phyloP scores from a whole-genome alignment of 1,140 invertebrate genomes.

The Dendroctonus ponderosae region DNA sequence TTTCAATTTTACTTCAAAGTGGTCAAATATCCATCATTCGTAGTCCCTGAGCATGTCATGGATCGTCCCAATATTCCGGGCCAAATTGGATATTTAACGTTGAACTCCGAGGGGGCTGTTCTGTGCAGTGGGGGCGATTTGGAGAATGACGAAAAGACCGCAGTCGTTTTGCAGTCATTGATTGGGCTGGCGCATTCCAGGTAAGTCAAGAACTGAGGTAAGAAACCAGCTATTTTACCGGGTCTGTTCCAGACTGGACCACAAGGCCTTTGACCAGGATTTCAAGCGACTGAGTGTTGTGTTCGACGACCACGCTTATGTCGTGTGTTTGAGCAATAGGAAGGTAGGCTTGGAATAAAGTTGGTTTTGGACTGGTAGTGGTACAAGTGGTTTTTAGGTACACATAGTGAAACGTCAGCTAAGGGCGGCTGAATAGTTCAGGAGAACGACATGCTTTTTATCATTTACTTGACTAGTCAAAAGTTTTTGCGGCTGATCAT shows the following conservation, averaged over 20 bases:
- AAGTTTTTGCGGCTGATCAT: conserved; percentile 27
- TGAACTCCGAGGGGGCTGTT: conserved; percentile 30
- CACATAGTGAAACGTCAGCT: conserved; percentile 22
- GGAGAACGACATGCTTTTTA: conserved; percentile 21
- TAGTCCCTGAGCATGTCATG: conserved; percentile 18
- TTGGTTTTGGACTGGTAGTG: neutral
- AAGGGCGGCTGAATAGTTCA: neutral
- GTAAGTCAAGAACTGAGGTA: neutral
- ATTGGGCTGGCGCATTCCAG: conserved; percentile 22
- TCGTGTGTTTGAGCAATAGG: conserved; percentile 28
- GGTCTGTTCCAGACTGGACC: conserved; percentile 12
- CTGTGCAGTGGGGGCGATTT: conserved; percentile 28
- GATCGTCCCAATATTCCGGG: conserved; percentile 22
- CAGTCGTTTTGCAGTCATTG: conserved; percentile 15
- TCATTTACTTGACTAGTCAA: conserved; percentile 27
- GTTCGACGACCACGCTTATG: conserved; percentile 32
- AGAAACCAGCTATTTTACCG: neutral
- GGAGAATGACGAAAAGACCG: conserved; percentile 30
- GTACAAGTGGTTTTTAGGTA: conserved; percentile 19
- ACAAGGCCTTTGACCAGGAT: conserved; percentile 16
- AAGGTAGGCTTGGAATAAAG: conserved; percentile 17
- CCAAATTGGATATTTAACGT: conserved; percentile 26
- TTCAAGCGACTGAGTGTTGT: conserved; percentile 22
- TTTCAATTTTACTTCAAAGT: too few relatives aligned
- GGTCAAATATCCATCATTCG: too few relatives aligned